phyloP scores from a whole-genome alignment of 2,113 vertebrate species.

The Mesembrinibis cayennensis region DNA sequence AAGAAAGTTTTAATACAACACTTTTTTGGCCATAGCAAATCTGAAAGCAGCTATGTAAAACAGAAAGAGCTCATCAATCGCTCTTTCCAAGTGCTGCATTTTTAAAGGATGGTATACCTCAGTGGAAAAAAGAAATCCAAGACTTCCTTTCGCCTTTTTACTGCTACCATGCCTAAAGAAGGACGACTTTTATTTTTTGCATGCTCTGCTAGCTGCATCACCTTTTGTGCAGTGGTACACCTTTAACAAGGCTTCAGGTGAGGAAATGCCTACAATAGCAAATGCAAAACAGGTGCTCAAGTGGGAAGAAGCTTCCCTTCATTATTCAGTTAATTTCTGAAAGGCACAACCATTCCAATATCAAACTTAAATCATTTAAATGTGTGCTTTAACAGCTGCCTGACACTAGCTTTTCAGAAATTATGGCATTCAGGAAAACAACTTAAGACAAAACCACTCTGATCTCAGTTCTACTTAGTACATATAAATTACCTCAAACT shows the following conservation, averaged over 20 bases:
- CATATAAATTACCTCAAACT: background rate
- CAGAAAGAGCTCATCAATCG: background rate
- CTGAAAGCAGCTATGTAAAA: background rate
- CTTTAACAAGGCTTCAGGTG: background rate
- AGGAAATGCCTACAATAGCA: background rate
- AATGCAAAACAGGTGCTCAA: background rate
- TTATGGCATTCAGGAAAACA: background rate
- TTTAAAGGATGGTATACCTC: background rate
- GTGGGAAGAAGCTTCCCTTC: background rate
- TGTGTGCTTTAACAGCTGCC: background rate
- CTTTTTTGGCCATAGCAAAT: background rate
- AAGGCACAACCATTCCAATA: background rate
- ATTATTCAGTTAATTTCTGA: background rate
- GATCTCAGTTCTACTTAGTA: background rate
- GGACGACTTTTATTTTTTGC: background rate
- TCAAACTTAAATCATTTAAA: background rate
- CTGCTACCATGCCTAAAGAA: background rate
- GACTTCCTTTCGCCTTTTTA: background rate
- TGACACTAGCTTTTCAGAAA: background rate
- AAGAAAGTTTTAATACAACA: background rate
- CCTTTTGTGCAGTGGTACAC: background rate
- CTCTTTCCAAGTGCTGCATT: background rate
- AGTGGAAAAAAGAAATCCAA: background rate
- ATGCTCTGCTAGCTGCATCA: fast-evolving
- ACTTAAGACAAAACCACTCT: background rate